These are phyloP conservation scores for Sycobia sp. DNA, from an alignment of 1,140 invertebrate species.

Conservation along the genomic window DNA sequence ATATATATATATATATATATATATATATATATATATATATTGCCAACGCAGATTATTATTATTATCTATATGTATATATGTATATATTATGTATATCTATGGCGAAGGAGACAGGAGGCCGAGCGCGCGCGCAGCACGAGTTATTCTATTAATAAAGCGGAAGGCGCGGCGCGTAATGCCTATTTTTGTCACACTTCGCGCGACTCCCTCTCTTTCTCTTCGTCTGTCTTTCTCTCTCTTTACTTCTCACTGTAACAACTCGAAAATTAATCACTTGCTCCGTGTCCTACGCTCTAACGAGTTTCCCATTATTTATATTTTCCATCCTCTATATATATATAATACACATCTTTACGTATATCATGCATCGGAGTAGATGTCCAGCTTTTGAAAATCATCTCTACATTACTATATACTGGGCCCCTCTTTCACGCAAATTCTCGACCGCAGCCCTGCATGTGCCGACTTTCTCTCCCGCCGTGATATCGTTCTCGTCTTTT, in stretches of 20 bases:
- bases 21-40: no score
- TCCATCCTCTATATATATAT: no score
- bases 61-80: no score
- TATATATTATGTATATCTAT: no score
- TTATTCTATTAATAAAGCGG: slow-evolving; percentile 54
- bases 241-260: slow-evolving; percentile 45
- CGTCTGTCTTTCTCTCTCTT: slow-evolving; percentile 25
- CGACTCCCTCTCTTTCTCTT: slow-evolving; percentile 1
- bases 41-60: no score
- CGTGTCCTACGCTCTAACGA: slow-evolving; percentile 46
- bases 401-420: no score
- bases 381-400: slow-evolving; percentile 1
- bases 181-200: slow-evolving; percentile 23
- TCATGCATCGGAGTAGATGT: slow-evolving; percentile 23
- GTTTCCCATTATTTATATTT: slow-evolving; percentile 42
- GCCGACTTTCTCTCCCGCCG: no score
- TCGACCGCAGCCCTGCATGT: no score
- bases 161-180: slow-evolving; percentile 9
- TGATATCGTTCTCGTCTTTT: no score
- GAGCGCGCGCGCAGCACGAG: slow-evolving; percentile 43
- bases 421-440: no score
- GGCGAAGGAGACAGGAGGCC: slow-evolving; percentile 39
- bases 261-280: slow-evolving; percentile 54
- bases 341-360: no score
- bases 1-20: no score